Evolutionary conservation across 2,113 vertebrate genomes (phyloP).

Genomic region (Mus spicilegus): DNA sequence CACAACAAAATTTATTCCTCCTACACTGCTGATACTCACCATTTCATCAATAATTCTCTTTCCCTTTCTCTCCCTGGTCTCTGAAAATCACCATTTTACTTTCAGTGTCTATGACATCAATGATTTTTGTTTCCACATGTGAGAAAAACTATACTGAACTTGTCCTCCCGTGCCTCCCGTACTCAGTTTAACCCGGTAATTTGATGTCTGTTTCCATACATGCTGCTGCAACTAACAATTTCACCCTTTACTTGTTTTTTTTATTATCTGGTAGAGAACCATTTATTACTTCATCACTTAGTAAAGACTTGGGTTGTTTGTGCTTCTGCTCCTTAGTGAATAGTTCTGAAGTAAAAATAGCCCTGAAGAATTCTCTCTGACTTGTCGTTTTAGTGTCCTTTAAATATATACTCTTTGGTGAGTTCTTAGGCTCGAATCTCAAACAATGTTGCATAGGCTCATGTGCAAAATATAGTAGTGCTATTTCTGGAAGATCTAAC

Average conservation of each 20-base stretch:
- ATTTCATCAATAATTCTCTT: neutral
- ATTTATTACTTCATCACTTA: neutral
- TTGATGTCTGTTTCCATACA: neutral
- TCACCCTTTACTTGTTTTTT: neutral
- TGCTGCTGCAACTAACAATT: neutral
- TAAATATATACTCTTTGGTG: neutral
- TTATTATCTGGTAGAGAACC: no score
- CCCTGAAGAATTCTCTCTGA: neutral
- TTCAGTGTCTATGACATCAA: neutral
- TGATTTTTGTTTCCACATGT: neutral
- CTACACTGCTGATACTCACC: neutral
- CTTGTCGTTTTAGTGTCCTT: neutral
- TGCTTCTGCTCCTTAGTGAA: neutral
- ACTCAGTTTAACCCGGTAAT: neutral
- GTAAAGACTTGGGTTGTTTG: neutral
- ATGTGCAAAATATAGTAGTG: neutral
- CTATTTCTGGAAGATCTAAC: neutral
- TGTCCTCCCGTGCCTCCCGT: no score
- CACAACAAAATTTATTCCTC: neutral
- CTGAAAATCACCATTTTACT: neutral
- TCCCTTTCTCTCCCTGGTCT: neutral
- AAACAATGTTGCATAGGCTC: neutral
- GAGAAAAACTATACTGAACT: neutral
- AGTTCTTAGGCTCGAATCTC: neutral
- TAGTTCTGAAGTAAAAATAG: neutral